Conservation (phyloP, 2,113 vertebrate species). For the Chloropsis cyanopogon region DNA sequence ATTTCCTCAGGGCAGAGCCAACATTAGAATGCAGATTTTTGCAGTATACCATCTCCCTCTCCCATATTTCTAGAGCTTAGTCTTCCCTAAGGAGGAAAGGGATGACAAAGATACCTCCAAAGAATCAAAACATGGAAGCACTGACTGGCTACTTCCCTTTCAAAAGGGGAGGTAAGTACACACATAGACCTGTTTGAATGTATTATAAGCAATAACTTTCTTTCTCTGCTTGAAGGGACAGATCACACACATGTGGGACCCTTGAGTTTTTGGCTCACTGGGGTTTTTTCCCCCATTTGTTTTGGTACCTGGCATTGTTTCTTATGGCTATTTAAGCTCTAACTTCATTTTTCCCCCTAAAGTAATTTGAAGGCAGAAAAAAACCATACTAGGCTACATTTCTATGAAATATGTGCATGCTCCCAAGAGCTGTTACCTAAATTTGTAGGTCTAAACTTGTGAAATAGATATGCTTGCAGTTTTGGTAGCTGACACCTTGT, state of each 20-base stretch:
- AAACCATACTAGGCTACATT: not conserved
- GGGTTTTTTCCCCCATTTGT: accelerated
- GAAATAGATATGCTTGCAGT: not conserved
- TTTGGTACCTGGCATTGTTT: not conserved
- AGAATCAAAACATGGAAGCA: not conserved
- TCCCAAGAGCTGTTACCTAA: not conserved
- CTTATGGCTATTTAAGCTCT: not conserved
- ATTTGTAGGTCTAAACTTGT: not conserved
- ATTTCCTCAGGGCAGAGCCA: slow-evolving; percentile 36
- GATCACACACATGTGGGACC: accelerated
- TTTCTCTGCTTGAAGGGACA: not conserved
- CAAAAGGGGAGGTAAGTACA: not conserved
- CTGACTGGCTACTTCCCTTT: not conserved
- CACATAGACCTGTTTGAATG: not conserved
- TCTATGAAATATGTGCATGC: not conserved
- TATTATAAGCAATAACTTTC: not conserved
- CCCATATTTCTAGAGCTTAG: not conserved
- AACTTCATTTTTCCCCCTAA: not conserved
- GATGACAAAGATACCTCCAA: not conserved
- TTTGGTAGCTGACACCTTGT: not conserved
- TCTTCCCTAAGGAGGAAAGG: not conserved
- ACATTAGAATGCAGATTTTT: not conserved
- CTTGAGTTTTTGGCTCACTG: not conserved
- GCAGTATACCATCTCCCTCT: not conserved
- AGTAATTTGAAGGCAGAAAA: not conserved